phyloP scores from a whole-genome alignment of 2,888 invertebrate genomes.

The Nomada fucata region DNA sequence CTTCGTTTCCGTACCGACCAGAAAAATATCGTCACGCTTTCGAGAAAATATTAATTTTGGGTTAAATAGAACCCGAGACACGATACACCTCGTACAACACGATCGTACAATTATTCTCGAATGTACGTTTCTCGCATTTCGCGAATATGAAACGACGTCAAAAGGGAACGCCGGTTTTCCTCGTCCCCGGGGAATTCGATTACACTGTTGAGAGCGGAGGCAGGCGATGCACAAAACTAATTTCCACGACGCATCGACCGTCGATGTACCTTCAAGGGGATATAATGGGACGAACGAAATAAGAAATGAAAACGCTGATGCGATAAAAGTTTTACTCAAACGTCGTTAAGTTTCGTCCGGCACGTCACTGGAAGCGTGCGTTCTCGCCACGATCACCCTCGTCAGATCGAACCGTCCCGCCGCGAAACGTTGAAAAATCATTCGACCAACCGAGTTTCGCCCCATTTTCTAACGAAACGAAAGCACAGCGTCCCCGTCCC shows the following conservation, averaged over 20 bases:
- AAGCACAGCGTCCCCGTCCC: too few species aligned
- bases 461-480: too few species aligned
- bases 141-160: not conserved
- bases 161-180: not conserved
- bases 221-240: not conserved
- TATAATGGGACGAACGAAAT: not conserved
- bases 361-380: too few species aligned
- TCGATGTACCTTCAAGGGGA: not conserved
- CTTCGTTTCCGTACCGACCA: too few species aligned
- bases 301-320: not conserved
- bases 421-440: too few species aligned
- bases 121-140: not conserved
- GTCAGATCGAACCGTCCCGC: not conserved
- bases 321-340: not conserved
- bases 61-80: too few species aligned
- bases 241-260: conserved; percentile 3
- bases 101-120: not conserved
- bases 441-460: too few species aligned
- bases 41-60: too few species aligned
- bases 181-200: not conserved
- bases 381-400: not conserved
- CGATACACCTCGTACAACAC: too few species aligned
- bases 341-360: too few species aligned
- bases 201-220: not conserved
- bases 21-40: too few species aligned